Evolutionary conservation across 2,888 invertebrate species (phyloP).

Genomic region (Andricus curvator): DNA sequence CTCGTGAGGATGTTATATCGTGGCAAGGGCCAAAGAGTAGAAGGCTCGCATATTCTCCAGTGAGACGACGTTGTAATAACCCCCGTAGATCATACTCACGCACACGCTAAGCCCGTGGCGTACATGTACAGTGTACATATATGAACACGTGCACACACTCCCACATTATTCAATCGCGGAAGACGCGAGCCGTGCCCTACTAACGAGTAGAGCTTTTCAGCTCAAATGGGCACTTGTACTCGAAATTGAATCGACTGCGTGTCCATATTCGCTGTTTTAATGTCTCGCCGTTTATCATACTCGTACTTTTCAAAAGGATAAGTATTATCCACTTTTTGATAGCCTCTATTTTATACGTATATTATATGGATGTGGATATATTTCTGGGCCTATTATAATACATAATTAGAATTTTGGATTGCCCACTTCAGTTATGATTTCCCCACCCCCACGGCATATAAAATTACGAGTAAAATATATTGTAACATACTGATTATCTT

Average conservation of each 20-base stretch:
- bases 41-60: slow-evolving; percentile 20
- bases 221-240: slow-evolving; percentile 10
- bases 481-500: too few relatives aligned
- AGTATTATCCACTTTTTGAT: neutral
- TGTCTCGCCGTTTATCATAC: neutral
- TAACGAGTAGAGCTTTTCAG: slow-evolving; percentile 54
- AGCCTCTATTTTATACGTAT: neutral
- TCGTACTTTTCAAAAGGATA: neutral
- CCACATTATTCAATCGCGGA: slow-evolving; percentile 34
- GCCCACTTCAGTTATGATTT: neutral
- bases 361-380: neutral
- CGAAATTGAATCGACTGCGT: slow-evolving; percentile 14
- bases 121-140: neutral
- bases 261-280: slow-evolving; percentile 10
- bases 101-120: slow-evolving; percentile 31
- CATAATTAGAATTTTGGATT: neutral
- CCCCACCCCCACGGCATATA: neutral
- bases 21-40: slow-evolving; percentile 22
- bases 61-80: slow-evolving; percentile 71
- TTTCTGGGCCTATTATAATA: neutral
- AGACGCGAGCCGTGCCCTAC: slow-evolving; percentile 64
- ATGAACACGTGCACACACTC: neutral
- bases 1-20: slow-evolving; percentile 14
- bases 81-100: slow-evolving; percentile 69
- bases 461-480: too few relatives aligned